These are phyloP conservation scores for Struthio camelus DNA, from an alignment of 2,113 vertebrate genomes.

Conservation along the genomic window DNA sequence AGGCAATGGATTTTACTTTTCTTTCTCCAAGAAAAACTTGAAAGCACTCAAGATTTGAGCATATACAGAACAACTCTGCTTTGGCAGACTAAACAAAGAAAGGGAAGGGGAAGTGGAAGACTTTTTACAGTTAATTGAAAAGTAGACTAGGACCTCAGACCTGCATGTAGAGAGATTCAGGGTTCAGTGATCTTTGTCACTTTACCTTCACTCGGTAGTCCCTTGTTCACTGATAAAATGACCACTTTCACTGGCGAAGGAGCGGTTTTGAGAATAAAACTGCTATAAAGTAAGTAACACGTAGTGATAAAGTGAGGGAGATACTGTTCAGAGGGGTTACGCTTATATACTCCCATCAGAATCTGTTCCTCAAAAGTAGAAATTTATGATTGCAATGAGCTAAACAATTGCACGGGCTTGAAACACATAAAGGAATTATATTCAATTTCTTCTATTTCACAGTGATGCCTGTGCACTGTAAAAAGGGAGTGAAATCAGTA, in stretches of 20 bases:
- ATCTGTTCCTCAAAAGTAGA: background rate
- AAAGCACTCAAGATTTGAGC: background rate
- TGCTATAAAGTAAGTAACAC: background rate
- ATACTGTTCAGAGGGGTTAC: background rate
- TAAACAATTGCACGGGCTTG: constrained; percentile 6
- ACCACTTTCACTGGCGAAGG: background rate
- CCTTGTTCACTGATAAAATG: background rate
- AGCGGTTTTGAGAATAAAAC: background rate
- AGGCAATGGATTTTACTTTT: background rate
- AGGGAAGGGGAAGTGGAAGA: background rate
- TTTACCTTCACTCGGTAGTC: background rate
- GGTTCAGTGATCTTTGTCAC: background rate
- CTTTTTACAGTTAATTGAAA: background rate
- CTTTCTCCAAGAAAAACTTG: background rate
- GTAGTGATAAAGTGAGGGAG: background rate
- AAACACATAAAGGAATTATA: background rate
- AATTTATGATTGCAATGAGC: constrained; percentile 32
- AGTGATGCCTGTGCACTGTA: background rate
- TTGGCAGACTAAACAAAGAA: background rate
- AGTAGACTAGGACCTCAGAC: background rate
- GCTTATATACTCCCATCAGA: background rate
- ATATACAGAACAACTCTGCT: background rate
- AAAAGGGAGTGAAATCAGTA: background rate
- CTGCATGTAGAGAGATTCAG: rapidly evolving
- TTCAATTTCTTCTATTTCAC: background rate